A percentile compares a stretch with the other conserved stretches of the same genome.
phyloP scores from a whole-genome alignment of 2,888 invertebrate genomes.

The Dicycla oo region DNA sequence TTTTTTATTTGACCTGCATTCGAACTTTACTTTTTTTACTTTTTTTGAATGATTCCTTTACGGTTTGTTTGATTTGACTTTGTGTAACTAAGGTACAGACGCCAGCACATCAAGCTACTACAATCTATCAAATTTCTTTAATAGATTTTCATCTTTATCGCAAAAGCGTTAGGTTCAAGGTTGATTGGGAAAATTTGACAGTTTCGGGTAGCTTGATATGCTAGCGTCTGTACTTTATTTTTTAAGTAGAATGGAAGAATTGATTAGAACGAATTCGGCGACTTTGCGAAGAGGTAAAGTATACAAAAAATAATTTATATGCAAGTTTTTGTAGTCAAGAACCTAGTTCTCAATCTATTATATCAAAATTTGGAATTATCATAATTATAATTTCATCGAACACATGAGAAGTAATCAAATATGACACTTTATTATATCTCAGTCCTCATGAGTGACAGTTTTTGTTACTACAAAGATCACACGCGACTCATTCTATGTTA shows the following conservation, averaged over 20 bases:
- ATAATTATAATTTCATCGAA: not conserved
- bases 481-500: constrained; percentile 1
- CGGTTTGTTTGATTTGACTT: not conserved
- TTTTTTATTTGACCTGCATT: constrained; percentile 10
- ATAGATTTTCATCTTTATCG: too few species aligned
- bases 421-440: constrained; percentile 18
- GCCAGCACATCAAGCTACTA: too few species aligned
- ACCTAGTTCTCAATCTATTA: not conserved
- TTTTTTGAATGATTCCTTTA: not conserved
- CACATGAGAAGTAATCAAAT: constrained; percentile 1
- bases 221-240: too few species aligned
- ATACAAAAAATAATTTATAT: not conserved
- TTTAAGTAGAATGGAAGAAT: not conserved
- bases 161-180: too few species aligned
- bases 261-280: not conserved
- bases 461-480: constrained; percentile 19
- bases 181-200: too few species aligned
- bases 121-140: too few species aligned
- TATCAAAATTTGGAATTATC: not conserved
- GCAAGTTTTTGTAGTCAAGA: not conserved
- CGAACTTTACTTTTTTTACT: not conserved
- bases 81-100: not conserved
- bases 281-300: not conserved
- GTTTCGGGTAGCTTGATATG: too few species aligned
- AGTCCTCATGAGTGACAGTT: constrained; percentile 12